phyloP scores from a whole-genome alignment of 2,888 invertebrate species.

The Onchidella celtica region DNA sequence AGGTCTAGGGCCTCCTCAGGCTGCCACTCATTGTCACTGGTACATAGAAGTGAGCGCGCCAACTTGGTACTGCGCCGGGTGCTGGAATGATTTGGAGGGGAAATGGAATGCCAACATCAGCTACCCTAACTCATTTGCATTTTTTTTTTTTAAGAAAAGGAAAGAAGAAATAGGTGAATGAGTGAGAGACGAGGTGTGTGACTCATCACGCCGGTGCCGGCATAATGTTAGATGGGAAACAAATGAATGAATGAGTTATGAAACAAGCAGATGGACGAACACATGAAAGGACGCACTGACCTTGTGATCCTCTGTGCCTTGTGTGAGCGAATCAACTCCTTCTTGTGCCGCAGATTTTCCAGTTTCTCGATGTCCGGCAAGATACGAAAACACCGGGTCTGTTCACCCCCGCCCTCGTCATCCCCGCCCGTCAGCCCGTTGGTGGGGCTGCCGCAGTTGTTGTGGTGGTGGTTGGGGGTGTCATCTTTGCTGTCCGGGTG shows the following conservation, averaged over 20 bases:
- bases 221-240: too few species aligned
- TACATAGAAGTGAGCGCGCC: conserved; percentile 72
- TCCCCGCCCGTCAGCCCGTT: conserved; percentile 44
- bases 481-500: conserved; percentile 29
- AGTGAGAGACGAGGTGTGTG: too few species aligned
- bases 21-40: conserved; percentile 72
- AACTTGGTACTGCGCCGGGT: conserved; percentile 71
- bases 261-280: too few species aligned
- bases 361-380: conserved; percentile 60
- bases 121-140: too few species aligned
- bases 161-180: too few species aligned
- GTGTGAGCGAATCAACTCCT: conserved; percentile 71
- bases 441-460: conserved; percentile 56
- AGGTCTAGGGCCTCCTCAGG: conserved; percentile 71
- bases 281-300: background rate
- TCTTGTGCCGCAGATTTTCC: conserved; percentile 71
- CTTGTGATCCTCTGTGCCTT: conserved; percentile 67
- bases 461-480: too few species aligned
- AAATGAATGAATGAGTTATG: too few species aligned
- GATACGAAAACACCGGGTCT: conserved; percentile 45
- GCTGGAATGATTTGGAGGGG: too few species aligned
- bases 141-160: too few species aligned
- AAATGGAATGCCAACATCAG: too few species aligned
- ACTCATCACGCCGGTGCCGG: too few species aligned
- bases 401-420: conserved; percentile 19